Conservation (phyloP, 2,888 invertebrate genomes). For the Lutraria lutraria region DNA sequence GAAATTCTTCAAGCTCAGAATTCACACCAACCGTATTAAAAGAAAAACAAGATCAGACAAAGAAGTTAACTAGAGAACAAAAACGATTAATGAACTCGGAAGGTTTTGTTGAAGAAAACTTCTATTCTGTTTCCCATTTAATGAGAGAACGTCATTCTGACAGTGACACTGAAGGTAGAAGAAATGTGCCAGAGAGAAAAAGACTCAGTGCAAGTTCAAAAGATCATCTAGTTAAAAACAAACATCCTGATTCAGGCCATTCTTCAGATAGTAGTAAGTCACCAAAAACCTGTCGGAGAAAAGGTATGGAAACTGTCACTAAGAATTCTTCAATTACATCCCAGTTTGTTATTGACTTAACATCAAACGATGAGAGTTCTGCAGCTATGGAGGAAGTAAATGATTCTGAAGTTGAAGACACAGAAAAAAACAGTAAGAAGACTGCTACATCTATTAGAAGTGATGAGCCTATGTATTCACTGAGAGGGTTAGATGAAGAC, state of each 20-base stretch:
- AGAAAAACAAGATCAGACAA: background rate
- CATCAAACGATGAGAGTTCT: background rate
- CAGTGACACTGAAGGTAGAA: constrained; percentile 16
- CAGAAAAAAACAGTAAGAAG: background rate
- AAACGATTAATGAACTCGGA: constrained; percentile 49
- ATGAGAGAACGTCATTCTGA: constrained; percentile 8
- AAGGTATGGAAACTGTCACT: background rate
- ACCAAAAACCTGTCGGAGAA: background rate
- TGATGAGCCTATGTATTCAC: background rate
- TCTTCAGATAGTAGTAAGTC: background rate
- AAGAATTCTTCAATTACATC: background rate
- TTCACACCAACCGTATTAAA: background rate
- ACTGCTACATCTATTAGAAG: background rate
- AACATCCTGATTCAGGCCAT: background rate
- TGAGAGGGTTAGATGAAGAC: background rate
- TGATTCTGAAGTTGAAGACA: background rate
- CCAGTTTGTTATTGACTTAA: background rate
- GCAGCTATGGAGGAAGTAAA: background rate
- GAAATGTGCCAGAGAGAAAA: constrained; percentile 25
- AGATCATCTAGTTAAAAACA: constrained; percentile 29
- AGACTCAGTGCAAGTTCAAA: constrained; percentile 18
- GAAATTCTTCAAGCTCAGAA: background rate
- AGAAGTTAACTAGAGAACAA: constrained; percentile 45
- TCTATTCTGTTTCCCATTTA: constrained; percentile 15
- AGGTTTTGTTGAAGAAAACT: constrained; percentile 51